These are phyloP conservation scores for Drosophila melanica DNA, from an alignment of 1,140 invertebrate genomes.

Conservation along the genomic window DNA sequence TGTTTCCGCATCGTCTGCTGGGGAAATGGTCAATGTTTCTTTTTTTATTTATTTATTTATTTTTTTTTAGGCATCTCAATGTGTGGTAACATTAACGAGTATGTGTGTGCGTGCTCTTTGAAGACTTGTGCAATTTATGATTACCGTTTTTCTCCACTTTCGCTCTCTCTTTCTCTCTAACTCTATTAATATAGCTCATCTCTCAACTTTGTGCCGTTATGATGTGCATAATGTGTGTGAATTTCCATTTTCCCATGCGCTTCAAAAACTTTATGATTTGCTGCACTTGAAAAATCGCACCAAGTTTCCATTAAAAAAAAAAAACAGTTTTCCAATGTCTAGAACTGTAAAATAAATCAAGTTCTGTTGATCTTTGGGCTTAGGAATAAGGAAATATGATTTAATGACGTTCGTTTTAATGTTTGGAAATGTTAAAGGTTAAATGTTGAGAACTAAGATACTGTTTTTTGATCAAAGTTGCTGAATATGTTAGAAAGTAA, in stretches of 20 bases:
- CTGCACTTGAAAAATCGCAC: not conserved
- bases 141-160: conserved; percentile 33
- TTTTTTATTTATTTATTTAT: conserved; percentile 10
- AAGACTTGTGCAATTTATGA: conserved; percentile 64
- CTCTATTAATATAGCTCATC: conserved; percentile 1
- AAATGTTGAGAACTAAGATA: not conserved
- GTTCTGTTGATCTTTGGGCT: conserved; percentile 10
- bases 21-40: conserved; percentile 25
- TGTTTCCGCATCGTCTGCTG: conserved; percentile 31
- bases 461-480: not conserved
- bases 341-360: not conserved
- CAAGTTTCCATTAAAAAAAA: not conserved
- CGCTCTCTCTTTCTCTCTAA: conserved; percentile 28
- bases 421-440: conserved; percentile 13
- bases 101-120: conserved; percentile 48
- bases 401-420: not conserved
- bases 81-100: conserved; percentile 42
- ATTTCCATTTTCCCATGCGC: conserved; percentile 26
- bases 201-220: conserved; percentile 25
- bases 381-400: conserved; percentile 11
- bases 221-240: conserved; percentile 16
- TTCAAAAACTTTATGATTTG: not conserved
- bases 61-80: conserved; percentile 33
- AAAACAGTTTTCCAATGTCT: not conserved
- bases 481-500: not conserved